Conservation (phyloP, 1,140 invertebrate genomes). For the Ostrea edulis region DNA sequence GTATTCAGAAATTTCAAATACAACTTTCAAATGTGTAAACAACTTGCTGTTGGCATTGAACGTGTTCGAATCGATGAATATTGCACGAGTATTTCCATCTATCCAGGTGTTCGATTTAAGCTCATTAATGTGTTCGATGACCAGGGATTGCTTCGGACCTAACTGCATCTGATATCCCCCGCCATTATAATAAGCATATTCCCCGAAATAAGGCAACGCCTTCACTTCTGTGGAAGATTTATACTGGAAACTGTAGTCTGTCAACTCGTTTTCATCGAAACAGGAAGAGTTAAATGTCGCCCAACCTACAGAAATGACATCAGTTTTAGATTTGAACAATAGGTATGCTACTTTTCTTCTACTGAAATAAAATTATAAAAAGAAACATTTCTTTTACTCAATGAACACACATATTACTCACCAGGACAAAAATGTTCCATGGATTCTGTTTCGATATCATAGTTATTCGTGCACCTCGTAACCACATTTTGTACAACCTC, state of each 20-base stretch:
- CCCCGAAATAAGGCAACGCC: constrained; percentile 35
- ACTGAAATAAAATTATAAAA: neutral
- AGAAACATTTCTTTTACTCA: neutral
- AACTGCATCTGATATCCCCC: constrained; percentile 53
- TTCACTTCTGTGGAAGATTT: neutral
- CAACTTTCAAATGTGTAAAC: constrained; percentile 71
- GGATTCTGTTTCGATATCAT: neutral
- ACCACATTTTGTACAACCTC: neutral
- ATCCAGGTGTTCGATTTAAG: constrained; percentile 79
- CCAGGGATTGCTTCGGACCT: constrained; percentile 50
- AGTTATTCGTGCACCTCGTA: neutral
- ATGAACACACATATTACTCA: neutral
- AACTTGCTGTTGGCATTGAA: constrained; percentile 80
- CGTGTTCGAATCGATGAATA: constrained; percentile 80
- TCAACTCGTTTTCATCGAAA: constrained; percentile 53
- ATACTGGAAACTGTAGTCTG: constrained; percentile 50
- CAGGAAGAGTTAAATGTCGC: constrained; percentile 43
- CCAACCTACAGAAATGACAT: constrained; percentile 44
- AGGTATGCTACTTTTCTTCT: neutral
- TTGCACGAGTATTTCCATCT: constrained; percentile 79
- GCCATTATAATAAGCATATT: constrained; percentile 37
- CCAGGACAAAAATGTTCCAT: neutral
- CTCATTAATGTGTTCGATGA: constrained; percentile 63
- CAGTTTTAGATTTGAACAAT: neutral
- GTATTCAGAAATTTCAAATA: constrained; percentile 78